Evolutionary conservation across 2,113 vertebrate genomes (phyloP).

Genomic region (Hiodon alosoides): DNA sequence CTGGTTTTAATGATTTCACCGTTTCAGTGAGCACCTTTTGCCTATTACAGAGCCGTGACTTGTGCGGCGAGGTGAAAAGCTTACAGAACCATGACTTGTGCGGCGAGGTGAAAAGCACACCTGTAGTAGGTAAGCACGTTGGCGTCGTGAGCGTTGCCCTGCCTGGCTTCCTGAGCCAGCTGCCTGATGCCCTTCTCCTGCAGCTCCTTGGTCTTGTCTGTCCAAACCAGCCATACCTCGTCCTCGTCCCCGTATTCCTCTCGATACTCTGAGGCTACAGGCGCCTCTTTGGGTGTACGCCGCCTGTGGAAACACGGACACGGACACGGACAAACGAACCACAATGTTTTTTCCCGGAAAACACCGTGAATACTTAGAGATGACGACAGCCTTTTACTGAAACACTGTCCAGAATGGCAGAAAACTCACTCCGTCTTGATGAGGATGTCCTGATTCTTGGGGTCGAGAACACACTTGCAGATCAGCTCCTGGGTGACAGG

Average conservation of each 20-base stretch:
- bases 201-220: slow-evolving; percentile 74
- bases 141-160: slow-evolving; percentile 87
- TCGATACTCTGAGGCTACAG: slow-evolving; percentile 66
- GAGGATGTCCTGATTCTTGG: slow-evolving; percentile 94
- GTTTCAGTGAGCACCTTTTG: too few species aligned
- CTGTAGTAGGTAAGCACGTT: slow-evolving; percentile 95
- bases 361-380: not conserved
- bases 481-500: slow-evolving; percentile 97
- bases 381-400: too few species aligned
- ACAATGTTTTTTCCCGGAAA: not conserved
- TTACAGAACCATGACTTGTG: not conserved
- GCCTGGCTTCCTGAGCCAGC: slow-evolving; percentile 86
- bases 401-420: too few species aligned
- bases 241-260: slow-evolving; percentile 82
- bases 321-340: not conserved
- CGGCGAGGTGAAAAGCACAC: slow-evolving; percentile 47
- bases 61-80: not conserved
- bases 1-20: too few species aligned
- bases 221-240: slow-evolving; percentile 96
- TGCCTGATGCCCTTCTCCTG: slow-evolving; percentile 90
- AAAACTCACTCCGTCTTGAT: slow-evolving; percentile 89
- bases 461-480: slow-evolving; percentile 94
- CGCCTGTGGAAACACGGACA: slow-evolving; percentile 54
- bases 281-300: slow-evolving; percentile 75
- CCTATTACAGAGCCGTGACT: not conserved